Evolutionary conservation across 2,797 vertebrate species (phyloP).

Genomic region (Rhinatrema bivittatum): DNA sequence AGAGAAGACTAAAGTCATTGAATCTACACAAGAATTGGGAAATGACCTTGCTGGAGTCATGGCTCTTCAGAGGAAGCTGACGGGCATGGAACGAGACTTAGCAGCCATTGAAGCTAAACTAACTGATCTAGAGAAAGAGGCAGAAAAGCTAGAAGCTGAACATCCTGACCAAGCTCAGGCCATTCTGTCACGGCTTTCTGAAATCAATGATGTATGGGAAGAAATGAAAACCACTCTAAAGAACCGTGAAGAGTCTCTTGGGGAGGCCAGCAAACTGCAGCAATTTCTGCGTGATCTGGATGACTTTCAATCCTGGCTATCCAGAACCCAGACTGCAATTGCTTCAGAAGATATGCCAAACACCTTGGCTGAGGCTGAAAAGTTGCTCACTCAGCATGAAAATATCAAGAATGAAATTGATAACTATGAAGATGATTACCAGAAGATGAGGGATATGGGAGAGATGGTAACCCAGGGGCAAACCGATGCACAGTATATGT

Average conservation of each 20-base stretch:
- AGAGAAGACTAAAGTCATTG: constrained; percentile 98
- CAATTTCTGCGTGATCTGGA: constrained; percentile 93
- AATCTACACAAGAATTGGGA: constrained; percentile 94
- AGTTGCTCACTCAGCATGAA: constrained; percentile 91
- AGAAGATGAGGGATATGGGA: constrained; percentile 98
- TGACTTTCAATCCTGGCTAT: constrained; percentile 97
- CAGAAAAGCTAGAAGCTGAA: constrained; percentile 76
- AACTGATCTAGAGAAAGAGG: constrained; percentile 84
- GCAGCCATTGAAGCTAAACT: constrained; percentile 93
- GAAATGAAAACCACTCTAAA: constrained; percentile 93
- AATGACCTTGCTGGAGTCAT: constrained; percentile 93
- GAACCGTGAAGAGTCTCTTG: constrained; percentile 88
- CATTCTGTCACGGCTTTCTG: constrained; percentile 79
- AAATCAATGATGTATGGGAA: constrained; percentile 86
- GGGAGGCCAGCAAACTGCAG: constrained; percentile 95
- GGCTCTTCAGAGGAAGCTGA: constrained; percentile 94
- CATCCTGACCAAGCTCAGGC: constrained; percentile 89
- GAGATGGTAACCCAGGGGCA: constrained; percentile 97
- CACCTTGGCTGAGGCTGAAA: constrained; percentile 86
- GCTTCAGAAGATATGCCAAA: constrained; percentile 97
- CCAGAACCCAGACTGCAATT: constrained; percentile 89
- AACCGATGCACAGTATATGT: constrained; percentile 96
- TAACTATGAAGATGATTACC: constrained; percentile 96
- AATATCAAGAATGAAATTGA: constrained; percentile 92
- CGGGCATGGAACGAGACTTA: constrained; percentile 93